phyloP scores from a whole-genome alignment of 1,140 invertebrate genomes.

The Eciton burchellii region DNA sequence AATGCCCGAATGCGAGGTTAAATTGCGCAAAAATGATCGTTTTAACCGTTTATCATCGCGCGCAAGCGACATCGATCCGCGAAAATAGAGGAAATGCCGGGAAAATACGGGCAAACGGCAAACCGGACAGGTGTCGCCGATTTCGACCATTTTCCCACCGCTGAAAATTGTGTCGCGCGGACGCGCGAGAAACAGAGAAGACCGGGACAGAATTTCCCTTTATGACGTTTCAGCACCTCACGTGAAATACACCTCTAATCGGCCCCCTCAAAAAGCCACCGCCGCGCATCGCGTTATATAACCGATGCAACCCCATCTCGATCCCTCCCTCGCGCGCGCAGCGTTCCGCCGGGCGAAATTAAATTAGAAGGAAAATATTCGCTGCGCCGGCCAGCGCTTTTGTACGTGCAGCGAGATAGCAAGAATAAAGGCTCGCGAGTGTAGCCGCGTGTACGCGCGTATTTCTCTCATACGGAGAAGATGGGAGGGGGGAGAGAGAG shows the following conservation, averaged over 20 bases:
- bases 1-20: not conserved
- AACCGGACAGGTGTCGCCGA: not conserved
- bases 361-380: constrained; percentile 76
- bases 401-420: constrained; percentile 63
- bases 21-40: constrained; percentile 2
- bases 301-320: constrained; percentile 22
- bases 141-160: not conserved
- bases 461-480: constrained; percentile 41
- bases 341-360: constrained; percentile 67
- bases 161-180: too few species aligned
- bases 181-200: not conserved
- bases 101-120: not conserved
- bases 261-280: constrained; percentile 61
- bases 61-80: too few species aligned
- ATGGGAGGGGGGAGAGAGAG: constrained; percentile 44
- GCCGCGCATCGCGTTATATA: constrained; percentile 62
- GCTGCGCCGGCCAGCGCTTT: constrained; percentile 67
- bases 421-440: constrained; percentile 58
- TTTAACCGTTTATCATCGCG: too few species aligned
- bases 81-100: too few species aligned
- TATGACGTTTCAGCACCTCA: not conserved
- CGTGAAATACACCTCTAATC: constrained; percentile 55
- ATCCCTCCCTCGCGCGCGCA: constrained; percentile 39
- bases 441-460: not conserved
- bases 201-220: constrained; percentile 5